A percentile compares a stretch with the other conserved stretches of the same genome.
Evolutionary conservation across 2,113 vertebrate genomes (phyloP).

Genomic region (Periophthalmodon schlosseri): DNA sequence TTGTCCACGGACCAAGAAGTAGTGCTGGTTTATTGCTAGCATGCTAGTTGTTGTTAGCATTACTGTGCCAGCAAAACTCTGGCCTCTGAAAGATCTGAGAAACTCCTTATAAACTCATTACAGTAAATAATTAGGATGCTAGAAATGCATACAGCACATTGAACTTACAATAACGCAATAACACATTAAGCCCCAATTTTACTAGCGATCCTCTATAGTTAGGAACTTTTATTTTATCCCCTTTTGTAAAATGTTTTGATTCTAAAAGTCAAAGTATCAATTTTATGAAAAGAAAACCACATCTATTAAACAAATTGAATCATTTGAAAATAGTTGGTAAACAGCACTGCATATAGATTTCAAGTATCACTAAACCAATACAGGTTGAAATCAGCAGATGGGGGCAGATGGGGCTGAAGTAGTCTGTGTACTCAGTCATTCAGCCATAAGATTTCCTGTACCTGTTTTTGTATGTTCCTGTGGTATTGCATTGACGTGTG

Average conservation of each 20-base stretch:
- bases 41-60: too few relatives aligned
- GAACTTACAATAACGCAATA: background rate
- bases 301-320: background rate
- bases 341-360: background rate
- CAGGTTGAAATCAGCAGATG: constrained; percentile 31
- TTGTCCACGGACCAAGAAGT: too few relatives aligned
- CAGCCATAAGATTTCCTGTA: constrained; percentile 22
- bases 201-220: background rate
- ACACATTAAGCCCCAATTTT: background rate
- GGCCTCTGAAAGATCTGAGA: too few relatives aligned
- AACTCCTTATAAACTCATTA: too few relatives aligned
- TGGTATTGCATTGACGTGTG: constrained; percentile 41
- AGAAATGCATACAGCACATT: too few relatives aligned
- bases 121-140: too few relatives aligned
- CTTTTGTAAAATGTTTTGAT: background rate
- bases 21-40: too few relatives aligned
- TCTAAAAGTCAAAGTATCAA: background rate
- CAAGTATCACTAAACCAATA: background rate
- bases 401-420: constrained; percentile 28
- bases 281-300: background rate
- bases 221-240: background rate
- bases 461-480: constrained; percentile 33
- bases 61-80: too few relatives aligned
- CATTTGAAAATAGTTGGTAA: background rate
- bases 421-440: constrained; percentile 42